These are phyloP conservation scores for Tachuris rubrigastra DNA, from an alignment of 2,113 vertebrate genomes.

Conservation along the genomic window DNA sequence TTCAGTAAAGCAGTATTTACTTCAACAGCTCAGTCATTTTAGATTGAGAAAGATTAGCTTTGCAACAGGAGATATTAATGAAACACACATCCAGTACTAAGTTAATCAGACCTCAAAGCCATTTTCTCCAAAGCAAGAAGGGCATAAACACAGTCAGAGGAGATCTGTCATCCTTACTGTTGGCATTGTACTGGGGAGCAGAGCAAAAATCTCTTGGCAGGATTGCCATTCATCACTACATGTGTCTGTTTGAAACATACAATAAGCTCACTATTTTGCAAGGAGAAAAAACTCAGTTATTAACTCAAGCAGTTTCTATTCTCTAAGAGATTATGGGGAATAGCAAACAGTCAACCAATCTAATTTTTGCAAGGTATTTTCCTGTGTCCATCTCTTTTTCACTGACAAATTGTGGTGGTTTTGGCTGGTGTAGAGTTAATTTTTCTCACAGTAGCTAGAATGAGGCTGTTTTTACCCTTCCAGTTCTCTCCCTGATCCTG, in stretches of 20 bases:
- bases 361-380: background rate
- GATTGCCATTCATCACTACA: background rate
- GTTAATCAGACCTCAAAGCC: background rate
- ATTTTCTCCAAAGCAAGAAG: slow-evolving; percentile 2
- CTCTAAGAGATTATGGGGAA: background rate
- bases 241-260: background rate
- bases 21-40: slow-evolving; percentile 2
- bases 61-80: background rate
- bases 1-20: background rate
- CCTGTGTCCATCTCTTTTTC: background rate
- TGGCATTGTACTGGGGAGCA: background rate
- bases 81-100: background rate
- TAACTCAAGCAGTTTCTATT: background rate
- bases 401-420: background rate
- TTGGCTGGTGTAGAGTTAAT: background rate
- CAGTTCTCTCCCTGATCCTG: background rate
- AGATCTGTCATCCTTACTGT: background rate
- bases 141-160: background rate
- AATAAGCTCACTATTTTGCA: slow-evolving; percentile 12
- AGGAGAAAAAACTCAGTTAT: slow-evolving; percentile 1
- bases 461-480: background rate
- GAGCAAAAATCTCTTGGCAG: background rate
- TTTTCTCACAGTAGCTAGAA: background rate
- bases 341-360: background rate
- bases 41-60: background rate